Evolutionary conservation across 2,888 invertebrate genomes (phyloP).

Genomic region (Agonopterix subpropinquella): DNA sequence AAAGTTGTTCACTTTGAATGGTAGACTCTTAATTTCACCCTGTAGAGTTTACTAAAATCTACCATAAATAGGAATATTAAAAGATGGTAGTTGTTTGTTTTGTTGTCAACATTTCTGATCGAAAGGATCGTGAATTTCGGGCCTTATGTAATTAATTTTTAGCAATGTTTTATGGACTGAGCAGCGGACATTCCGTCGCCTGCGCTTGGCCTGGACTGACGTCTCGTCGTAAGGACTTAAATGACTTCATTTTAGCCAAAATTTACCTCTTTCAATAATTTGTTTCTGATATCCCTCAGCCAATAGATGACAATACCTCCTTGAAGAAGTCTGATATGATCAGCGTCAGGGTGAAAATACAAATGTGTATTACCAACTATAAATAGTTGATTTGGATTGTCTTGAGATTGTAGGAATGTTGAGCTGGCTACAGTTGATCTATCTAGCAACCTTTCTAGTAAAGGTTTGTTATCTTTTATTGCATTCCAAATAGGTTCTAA

Average conservation of each 20-base stretch:
- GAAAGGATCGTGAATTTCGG: no score
- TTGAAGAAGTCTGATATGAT: slow-evolving; percentile 92
- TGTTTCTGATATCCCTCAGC: slow-evolving; percentile 75
- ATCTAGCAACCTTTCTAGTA: slow-evolving; percentile 75
- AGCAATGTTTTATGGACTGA: no score
- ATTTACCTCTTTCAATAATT: slow-evolving; percentile 44
- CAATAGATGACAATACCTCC: slow-evolving; percentile 83
- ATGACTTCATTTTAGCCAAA: neutral
- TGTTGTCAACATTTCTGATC: no score
- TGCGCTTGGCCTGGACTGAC: no score
- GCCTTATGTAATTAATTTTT: no score
- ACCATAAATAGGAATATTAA: no score
- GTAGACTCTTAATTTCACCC: no score
- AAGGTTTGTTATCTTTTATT: slow-evolving; percentile 74
- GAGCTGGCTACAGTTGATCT: slow-evolving; percentile 82
- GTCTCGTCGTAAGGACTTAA: no score
- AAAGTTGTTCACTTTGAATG: no score
- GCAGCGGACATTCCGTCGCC: no score
- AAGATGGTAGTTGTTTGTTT: no score
- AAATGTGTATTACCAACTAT: slow-evolving; percentile 92
- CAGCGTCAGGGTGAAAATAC: slow-evolving; percentile 94
- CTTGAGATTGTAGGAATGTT: slow-evolving; percentile 73
- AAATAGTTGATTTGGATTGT: slow-evolving; percentile 74
- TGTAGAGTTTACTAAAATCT: no score
- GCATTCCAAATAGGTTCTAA: slow-evolving; percentile 77